Evolutionary conservation across 2,797 vertebrate species (phyloP).

Genomic region (Diplodus puntazzo): DNA sequence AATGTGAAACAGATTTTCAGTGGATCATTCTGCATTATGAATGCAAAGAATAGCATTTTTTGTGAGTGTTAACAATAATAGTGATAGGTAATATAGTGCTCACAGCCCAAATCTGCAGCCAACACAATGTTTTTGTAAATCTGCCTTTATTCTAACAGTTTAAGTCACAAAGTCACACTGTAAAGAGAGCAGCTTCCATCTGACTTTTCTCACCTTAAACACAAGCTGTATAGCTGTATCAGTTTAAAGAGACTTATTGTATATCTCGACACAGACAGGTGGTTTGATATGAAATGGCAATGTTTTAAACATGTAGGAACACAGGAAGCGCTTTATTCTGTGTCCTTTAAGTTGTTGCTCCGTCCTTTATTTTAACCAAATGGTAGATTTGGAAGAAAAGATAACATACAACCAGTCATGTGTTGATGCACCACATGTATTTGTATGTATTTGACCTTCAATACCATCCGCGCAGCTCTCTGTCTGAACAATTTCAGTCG

Average conservation of each 20-base stretch:
- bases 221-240: background rate
- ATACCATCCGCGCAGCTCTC: background rate
- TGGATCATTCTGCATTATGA: background rate
- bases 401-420: background rate
- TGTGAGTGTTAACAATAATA: background rate
- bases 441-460: background rate
- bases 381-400: background rate
- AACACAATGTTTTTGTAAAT: slow-evolving; percentile 2
- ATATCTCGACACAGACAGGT: background rate
- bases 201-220: background rate
- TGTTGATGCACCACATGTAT: background rate
- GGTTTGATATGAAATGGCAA: background rate
- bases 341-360: background rate
- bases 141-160: background rate
- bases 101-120: slow-evolving; percentile 7
- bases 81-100: background rate
- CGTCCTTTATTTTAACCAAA: background rate
- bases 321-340: background rate
- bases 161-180: slow-evolving; percentile 11
- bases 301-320: background rate
- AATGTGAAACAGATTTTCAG: background rate
- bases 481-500: slow-evolving; percentile 1
- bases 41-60: background rate
- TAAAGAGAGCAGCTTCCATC: background rate
- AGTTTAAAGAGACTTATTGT: background rate